Evolutionary conservation across 2,888 invertebrate species (phyloP), one percentile per base, ranked within the genome.

Genomic region (Periphyllus acericola): DNA sequence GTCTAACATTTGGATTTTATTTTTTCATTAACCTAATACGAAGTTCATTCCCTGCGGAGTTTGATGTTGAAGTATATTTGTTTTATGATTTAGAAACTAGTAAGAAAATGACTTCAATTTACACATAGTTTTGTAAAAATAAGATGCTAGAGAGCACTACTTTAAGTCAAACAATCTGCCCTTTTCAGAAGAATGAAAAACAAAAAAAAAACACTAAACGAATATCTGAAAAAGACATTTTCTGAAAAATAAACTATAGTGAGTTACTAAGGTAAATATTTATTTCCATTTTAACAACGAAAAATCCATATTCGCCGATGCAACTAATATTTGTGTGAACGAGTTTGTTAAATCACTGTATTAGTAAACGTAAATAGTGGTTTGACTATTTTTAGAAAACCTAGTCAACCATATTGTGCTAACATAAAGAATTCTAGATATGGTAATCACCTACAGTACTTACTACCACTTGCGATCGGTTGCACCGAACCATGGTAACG

Each of bases 201-300:
- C n/a, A 52, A 68, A 32, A 71, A 2, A 32, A 3, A 71, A 32
- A 71, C 71, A 34, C 52, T 72, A 34, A 55, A 83, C 34, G n/a
- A 34, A 34, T 17, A 52, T 25, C 72, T 72, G 52, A 72, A 83
- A 83, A 72, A 55, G 72, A 55, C 46, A 83, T 83, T 83, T 83
- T 83, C 83, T 74, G 55, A 52, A 82, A n/a, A 83, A 83, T 83
- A 83, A 34, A 68, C 81, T 68, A 32, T 14, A 25, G 68, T 52
- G 46, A 29, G 72, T 46, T 46, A 52, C 32, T 25, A 25, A 72
- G 34, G 72, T 74, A 83, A 83, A 83, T 83, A 74, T 83, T 74
- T 83, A 83, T 74, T 83, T 83, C 34, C n/a, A 55, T 74, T 83
- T 83, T 71, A 72, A 55, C 52, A 83, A 83, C 83, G 74, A 72